Conservation (phyloP, 2,888 invertebrate species). For the Hyppa rectilinea region DNA sequence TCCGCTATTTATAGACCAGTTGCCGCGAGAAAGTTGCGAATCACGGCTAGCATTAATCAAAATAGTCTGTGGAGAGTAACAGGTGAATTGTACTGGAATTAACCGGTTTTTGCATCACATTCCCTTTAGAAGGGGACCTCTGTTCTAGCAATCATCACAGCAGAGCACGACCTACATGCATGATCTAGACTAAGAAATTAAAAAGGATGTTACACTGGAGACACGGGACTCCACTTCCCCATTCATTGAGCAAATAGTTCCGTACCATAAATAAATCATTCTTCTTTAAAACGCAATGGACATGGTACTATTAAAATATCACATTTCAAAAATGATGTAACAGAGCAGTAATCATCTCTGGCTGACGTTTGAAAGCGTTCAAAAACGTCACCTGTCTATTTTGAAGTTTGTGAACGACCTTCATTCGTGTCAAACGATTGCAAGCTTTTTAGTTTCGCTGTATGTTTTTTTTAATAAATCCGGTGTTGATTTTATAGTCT, state of each 20-base stretch:
- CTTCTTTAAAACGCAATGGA: neutral
- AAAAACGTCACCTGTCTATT: slow-evolving; percentile 59
- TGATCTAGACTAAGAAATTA: slow-evolving; percentile 25
- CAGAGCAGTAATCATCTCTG: slow-evolving; percentile 19
- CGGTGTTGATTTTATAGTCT: slow-evolving; percentile 20
- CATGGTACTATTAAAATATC: neutral
- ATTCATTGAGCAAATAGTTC: slow-evolving; percentile 10
- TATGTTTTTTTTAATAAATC: slow-evolving; percentile 26
- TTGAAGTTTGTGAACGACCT: slow-evolving; percentile 56
- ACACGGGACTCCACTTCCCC: slow-evolving; percentile 3
- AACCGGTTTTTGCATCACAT: slow-evolving; percentile 26
- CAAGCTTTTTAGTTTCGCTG: slow-evolving; percentile 35
- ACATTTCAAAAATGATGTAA: slow-evolving; percentile 30
- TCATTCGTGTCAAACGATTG: slow-evolving; percentile 47
- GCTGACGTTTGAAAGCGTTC: slow-evolving; percentile 41
- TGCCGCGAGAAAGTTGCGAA: slow-evolving; percentile 36
- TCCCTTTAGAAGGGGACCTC: slow-evolving; percentile 19
- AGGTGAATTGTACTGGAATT: slow-evolving; percentile 5
- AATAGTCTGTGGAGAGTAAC: slow-evolving; percentile 3
- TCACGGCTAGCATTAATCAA: slow-evolving; percentile 1
- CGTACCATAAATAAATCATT: neutral
- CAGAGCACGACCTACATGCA: slow-evolving; percentile 31
- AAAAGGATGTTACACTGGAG: slow-evolving; percentile 28
- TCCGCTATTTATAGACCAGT: slow-evolving; percentile 23
- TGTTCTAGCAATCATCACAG: slow-evolving; percentile 19